These are phyloP conservation scores for Rhinolophus ferrumequinum DNA, from an alignment of 2,113 vertebrate genomes.

Conservation along the genomic window DNA sequence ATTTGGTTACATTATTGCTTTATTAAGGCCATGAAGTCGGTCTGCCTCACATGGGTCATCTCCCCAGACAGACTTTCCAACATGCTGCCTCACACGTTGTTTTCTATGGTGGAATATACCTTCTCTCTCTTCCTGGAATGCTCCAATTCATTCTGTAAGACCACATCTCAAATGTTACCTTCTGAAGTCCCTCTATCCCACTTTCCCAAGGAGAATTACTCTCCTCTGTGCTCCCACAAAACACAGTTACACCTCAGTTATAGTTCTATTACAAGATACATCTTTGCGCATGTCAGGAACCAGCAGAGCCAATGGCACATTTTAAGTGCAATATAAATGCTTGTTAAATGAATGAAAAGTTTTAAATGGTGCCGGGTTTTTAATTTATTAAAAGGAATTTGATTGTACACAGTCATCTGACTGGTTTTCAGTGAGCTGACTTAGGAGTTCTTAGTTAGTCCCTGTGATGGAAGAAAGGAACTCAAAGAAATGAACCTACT, in stretches of 20 bases:
- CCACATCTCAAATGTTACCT: background rate
- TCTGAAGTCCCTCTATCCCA: background rate
- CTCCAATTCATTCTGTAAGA: background rate
- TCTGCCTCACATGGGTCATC: background rate
- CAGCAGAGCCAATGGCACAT: background rate
- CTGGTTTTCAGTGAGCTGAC: background rate
- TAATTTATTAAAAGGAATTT: background rate
- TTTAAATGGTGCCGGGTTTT: background rate
- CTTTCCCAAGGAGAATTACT: background rate
- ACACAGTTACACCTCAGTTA: background rate
- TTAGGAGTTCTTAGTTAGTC: background rate
- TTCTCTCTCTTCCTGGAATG: background rate
- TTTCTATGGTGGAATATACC: background rate
- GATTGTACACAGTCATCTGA: background rate
- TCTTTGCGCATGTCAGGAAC: background rate
- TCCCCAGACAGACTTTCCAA: background rate
- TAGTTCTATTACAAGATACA: background rate
- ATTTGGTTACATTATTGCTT: conserved; percentile 37
- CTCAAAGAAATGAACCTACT: background rate
- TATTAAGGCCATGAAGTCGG: conserved; percentile 20
- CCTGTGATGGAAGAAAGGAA: background rate
- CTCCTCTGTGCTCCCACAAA: background rate
- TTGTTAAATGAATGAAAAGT: background rate
- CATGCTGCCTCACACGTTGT: background rate
- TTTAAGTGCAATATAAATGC: background rate